Percentiles rank a stretch among this genome's conserved stretches.
These are phyloP conservation scores for Chymomyza costata DNA, from an alignment of 1,140 invertebrate genomes.

Conservation along the genomic window DNA sequence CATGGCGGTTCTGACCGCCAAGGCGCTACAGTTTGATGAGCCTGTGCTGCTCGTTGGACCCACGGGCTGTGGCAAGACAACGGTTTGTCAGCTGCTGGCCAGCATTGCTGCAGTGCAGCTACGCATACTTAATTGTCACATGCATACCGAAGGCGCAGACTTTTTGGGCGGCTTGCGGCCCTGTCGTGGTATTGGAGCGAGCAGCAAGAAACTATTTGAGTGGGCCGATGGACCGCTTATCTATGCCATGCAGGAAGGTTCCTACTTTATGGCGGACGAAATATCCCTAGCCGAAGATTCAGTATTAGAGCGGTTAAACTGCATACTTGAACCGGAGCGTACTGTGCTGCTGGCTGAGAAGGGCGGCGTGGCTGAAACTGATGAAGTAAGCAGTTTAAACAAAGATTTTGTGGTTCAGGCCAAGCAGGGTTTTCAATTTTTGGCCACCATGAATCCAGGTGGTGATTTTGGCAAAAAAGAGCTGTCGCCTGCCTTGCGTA, in stretches of 20 bases:
- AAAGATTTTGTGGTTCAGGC: conserved; percentile 83
- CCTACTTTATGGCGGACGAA: conserved; percentile 97
- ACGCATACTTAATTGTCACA: conserved; percentile 95
- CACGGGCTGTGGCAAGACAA: conserved; percentile 99
- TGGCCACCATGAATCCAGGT: conserved; percentile 99
- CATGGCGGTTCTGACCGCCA: conserved; percentile 92
- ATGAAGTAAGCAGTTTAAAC: conserved; percentile 68
- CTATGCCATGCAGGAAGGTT: conserved; percentile 90
- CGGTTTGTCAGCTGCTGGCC: conserved; percentile 93
- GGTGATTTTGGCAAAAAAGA: conserved; percentile 99
- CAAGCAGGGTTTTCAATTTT: conserved; percentile 88
- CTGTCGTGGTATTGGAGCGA: conserved; percentile 81
- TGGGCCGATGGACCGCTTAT: conserved; percentile 98
- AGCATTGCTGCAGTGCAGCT: conserved; percentile 81
- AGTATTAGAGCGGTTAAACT: conserved; percentile 97
- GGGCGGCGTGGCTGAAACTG: conserved; percentile 77
- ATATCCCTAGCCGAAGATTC: conserved; percentile 99
- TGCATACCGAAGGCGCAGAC: conserved; percentile 98
- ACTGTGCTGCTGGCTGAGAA: conserved; percentile 94
- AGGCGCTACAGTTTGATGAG: conserved; percentile 94
- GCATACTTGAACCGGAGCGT: conserved; percentile 95
- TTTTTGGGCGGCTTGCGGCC: conserved; percentile 97
- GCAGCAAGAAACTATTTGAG: conserved; percentile 85
- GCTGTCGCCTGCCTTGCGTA: conserved; percentile 96
- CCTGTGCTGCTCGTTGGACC: conserved; percentile 97